phyloP scores from a whole-genome alignment of 2,797 vertebrate species.

The Cuculus canorus region DNA sequence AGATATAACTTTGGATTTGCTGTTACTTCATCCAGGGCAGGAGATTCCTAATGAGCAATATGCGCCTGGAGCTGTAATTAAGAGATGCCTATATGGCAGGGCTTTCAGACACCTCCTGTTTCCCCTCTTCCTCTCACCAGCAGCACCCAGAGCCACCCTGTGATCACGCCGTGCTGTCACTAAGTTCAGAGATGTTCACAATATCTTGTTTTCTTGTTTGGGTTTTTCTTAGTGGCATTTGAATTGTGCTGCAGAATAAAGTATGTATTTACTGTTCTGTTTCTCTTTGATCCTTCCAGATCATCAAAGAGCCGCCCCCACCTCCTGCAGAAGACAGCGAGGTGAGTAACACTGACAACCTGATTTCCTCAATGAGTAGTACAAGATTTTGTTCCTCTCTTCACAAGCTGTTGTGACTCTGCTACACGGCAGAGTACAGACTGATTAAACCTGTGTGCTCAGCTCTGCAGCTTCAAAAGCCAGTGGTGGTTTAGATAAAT shows the following conservation, averaged over 20 bases:
- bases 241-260: background rate
- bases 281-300: slow-evolving; percentile 76
- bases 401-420: background rate
- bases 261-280: background rate
- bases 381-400: background rate
- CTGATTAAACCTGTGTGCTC: background rate
- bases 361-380: background rate
- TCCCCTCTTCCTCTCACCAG: background rate
- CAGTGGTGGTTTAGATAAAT: background rate
- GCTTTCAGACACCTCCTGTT: background rate
- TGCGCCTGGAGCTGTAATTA: background rate
- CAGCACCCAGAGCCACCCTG: background rate
- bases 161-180: fast-evolving
- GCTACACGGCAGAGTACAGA: background rate
- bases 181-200: background rate
- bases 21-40: background rate
- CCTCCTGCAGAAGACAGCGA: slow-evolving; percentile 91
- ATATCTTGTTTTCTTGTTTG: background rate
- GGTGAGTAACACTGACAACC: slow-evolving; percentile 77
- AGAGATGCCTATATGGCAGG: background rate
- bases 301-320: slow-evolving; percentile 93
- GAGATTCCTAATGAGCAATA: background rate
- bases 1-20: background rate
- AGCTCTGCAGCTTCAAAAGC: background rate
- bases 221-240: background rate